These are phyloP conservation scores for Ptyas mucosa DNA, from an alignment of 2,113 vertebrate genomes.

Conservation along the genomic window DNA sequence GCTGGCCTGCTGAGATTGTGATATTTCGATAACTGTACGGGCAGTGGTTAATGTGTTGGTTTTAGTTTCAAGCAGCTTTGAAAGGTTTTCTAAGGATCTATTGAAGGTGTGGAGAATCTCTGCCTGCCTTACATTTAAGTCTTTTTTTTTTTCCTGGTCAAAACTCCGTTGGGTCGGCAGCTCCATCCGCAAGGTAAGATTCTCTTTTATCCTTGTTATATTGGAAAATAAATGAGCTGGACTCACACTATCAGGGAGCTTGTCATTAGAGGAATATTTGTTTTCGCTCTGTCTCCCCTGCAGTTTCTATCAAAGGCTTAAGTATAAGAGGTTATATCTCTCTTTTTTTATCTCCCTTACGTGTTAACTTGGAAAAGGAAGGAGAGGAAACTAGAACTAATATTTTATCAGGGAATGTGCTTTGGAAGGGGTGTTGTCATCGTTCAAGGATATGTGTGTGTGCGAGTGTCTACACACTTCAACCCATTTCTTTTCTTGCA, in stretches of 20 bases:
- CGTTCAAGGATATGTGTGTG: neutral
- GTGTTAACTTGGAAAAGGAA: constrained; percentile 26
- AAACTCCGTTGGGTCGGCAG: neutral
- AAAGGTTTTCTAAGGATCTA: neutral
- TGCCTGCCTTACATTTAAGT: neutral
- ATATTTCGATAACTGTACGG: neutral
- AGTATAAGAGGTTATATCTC: constrained; percentile 13
- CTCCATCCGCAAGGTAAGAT: neutral
- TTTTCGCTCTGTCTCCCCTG: constrained; percentile 10
- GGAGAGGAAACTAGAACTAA: neutral
- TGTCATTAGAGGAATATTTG: constrained; percentile 26
- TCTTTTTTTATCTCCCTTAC: constrained; percentile 14
- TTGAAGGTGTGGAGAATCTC: neutral
- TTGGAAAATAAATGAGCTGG: constrained; percentile 34
- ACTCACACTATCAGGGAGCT: constrained; percentile 12
- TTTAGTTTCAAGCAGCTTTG: neutral
- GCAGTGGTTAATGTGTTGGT: neutral
- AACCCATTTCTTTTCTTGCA: neutral
- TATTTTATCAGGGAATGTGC: constrained; percentile 14
- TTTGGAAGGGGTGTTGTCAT: constrained; percentile 15
- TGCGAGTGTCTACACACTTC: neutral
- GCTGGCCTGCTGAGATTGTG: neutral
- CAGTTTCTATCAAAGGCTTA: constrained; percentile 24
- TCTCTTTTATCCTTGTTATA: constrained; percentile 23
- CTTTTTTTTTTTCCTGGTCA: neutral